Conservation (phyloP, 1,140 invertebrate genomes). For the Mizuhopecten yessoensis region DNA sequence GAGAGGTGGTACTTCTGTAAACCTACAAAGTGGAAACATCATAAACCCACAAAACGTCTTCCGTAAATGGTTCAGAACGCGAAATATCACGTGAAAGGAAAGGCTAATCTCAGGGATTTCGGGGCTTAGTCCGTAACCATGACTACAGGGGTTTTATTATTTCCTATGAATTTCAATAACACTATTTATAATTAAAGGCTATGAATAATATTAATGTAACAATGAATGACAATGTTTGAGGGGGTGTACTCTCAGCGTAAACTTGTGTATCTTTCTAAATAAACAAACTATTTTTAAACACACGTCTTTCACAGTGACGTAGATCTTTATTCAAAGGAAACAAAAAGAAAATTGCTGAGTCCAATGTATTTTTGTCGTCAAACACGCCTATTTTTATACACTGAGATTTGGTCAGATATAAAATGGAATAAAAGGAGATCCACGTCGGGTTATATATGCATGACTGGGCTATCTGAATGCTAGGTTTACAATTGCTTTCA, state of each 20-base stretch:
- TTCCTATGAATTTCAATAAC: conserved; percentile 20
- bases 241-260: too few species aligned
- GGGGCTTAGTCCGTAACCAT: not conserved
- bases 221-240: too few species aligned
- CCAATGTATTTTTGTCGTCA: conserved; percentile 38
- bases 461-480: conserved; percentile 26
- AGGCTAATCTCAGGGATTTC: not conserved
- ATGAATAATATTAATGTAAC: too few species aligned
- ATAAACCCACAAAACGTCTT: not conserved
- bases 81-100: not conserved
- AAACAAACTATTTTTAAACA: too few species aligned
- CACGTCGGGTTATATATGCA: conserved; percentile 2
- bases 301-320: not conserved
- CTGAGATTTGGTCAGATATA: conserved; percentile 22
- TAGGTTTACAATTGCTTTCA: conserved; percentile 1
- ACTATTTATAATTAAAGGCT: too few species aligned
- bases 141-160: not conserved
- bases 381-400: conserved; percentile 16
- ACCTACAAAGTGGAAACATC: not conserved
- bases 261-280: not conserved
- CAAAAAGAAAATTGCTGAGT: not conserved
- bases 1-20: too few species aligned
- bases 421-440: conserved; percentile 32
- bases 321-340: not conserved
- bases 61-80: not conserved